Conservation (phyloP, 2,113 vertebrate species). For the Tauraco erythrolophus region DNA sequence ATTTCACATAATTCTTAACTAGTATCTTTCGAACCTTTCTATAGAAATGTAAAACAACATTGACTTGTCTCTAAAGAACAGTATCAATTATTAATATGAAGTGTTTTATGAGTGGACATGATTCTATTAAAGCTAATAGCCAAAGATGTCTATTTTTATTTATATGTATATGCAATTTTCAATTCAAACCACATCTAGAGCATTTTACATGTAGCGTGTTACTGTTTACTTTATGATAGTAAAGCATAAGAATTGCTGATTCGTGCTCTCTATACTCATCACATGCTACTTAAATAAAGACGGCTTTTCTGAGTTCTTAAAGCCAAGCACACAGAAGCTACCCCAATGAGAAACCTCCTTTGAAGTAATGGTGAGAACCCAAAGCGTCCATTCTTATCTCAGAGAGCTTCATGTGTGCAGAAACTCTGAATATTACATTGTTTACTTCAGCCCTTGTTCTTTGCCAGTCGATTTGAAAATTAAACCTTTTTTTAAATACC, state of each 20-base stretch:
- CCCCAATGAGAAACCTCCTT: neutral
- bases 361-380: neutral
- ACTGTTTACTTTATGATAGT: neutral
- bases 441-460: neutral
- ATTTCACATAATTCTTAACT: neutral
- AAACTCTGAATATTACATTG: neutral
- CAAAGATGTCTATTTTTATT: neutral
- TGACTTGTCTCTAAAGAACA: neutral
- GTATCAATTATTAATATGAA: neutral
- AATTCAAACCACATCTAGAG: neutral
- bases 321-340: neutral
- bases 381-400: neutral
- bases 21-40: neutral
- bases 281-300: neutral
- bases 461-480: neutral
- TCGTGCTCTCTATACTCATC: rapidly evolving
- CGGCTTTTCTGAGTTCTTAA: neutral
- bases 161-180: neutral
- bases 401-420: neutral
- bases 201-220: neutral
- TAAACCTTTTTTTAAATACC: neutral
- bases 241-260: neutral
- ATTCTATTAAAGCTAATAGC: neutral
- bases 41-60: neutral
- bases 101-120: neutral